Percentiles rank a stretch among this genome's conserved stretches.
These are phyloP conservation scores for Pipistrellus pipistrellus DNA, from an alignment of 2,797 vertebrate genomes.

Conservation along the genomic window DNA sequence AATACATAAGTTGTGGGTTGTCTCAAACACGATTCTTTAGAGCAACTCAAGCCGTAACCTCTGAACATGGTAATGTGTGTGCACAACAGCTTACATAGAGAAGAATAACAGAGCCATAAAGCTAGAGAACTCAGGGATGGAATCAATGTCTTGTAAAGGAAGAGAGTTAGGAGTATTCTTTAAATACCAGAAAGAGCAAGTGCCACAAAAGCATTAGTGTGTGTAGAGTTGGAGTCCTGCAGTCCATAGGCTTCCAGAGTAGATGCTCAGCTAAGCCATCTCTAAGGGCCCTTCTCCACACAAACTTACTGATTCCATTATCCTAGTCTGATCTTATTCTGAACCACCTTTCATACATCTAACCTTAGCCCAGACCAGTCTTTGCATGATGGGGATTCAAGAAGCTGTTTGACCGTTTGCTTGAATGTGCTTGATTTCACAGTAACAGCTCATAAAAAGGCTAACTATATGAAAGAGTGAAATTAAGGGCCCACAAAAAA, in stretches of 20 bases:
- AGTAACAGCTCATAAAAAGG: constrained; percentile 46
- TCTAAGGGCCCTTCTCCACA: neutral
- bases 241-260: neutral
- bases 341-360: neutral
- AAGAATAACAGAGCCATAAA: neutral
- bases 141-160: neutral
- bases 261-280: neutral
- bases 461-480: constrained; percentile 49
- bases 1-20: neutral
- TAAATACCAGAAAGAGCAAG: neutral
- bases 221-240: neutral
- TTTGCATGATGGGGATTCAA: neutral
- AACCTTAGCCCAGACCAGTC: neutral
- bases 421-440: constrained; percentile 13
- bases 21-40: neutral
- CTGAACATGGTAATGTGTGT: neutral
- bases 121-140: neutral
- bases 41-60: neutral
- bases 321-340: neutral
- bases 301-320: neutral
- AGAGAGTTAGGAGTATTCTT: neutral
- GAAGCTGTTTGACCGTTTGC: neutral
- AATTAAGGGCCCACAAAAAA: constrained; percentile 58
- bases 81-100: neutral
- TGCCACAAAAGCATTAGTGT: neutral